These are phyloP conservation scores for Apistogramma diplotaenia DNA, from an alignment of 2,113 vertebrate genomes.

Conservation along the genomic window DNA sequence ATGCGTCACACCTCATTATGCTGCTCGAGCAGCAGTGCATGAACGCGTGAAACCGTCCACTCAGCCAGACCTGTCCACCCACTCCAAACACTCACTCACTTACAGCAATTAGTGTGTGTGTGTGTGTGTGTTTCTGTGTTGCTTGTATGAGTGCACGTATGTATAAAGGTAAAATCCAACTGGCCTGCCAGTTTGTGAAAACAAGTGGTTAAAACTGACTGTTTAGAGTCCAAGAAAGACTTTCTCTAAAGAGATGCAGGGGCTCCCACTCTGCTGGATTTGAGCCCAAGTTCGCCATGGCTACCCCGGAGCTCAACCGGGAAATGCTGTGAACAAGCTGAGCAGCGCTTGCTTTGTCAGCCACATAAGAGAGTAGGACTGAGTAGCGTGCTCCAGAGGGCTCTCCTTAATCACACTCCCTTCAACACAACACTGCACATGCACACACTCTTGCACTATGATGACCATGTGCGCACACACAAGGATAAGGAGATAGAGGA, in stretches of 20 bases:
- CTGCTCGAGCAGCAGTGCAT: slow-evolving; percentile 78
- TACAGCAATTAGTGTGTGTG: slow-evolving; percentile 69
- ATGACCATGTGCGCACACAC: slow-evolving; percentile 3
- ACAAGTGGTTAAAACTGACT: slow-evolving; percentile 47
- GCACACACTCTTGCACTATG: slow-evolving; percentile 3
- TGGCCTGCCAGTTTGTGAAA: slow-evolving; percentile 2
- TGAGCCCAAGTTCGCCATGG: slow-evolving; percentile 55
- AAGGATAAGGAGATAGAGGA: slow-evolving; percentile 41
- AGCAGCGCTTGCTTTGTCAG: slow-evolving; percentile 55
- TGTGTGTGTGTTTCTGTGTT: slow-evolving; percentile 44
- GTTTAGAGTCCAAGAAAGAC: slow-evolving; percentile 43
- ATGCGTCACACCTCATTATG: slow-evolving; percentile 83
- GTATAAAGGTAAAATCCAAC: slow-evolving; percentile 25
- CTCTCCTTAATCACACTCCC: slow-evolving; percentile 61
- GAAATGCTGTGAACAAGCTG: slow-evolving; percentile 55
- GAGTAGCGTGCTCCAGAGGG: slow-evolving; percentile 50
- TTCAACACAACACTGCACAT: slow-evolving; percentile 42
- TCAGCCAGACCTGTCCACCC: slow-evolving; percentile 79
- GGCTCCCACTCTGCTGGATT: slow-evolving; percentile 40
- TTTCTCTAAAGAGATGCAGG: slow-evolving; percentile 33
- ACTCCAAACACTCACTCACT: slow-evolving; percentile 74
- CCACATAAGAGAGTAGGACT: slow-evolving; percentile 46
- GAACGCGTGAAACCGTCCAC: slow-evolving; percentile 79
- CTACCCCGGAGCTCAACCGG: slow-evolving; percentile 43
- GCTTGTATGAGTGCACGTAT: slow-evolving; percentile 7